These are phyloP conservation scores for Serranus cabrilla DNA, from an alignment of 2,797 vertebrate species.

Conservation along the genomic window DNA sequence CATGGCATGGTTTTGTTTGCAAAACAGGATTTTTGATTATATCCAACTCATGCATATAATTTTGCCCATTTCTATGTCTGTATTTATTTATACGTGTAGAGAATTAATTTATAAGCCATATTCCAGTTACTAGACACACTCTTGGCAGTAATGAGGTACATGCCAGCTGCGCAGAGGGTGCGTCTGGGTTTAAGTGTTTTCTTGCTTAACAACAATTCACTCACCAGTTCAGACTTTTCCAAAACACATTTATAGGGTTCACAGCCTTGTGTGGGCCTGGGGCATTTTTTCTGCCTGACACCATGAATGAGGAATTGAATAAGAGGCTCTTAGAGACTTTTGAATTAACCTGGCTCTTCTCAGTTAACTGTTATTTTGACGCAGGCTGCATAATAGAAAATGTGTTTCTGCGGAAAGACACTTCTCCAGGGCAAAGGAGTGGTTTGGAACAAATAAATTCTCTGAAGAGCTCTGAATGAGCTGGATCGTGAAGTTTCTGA, in stretches of 20 bases:
- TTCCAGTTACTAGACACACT: slow-evolving; percentile 6
- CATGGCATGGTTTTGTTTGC: not conserved
- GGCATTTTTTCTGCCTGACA: slow-evolving; percentile 50
- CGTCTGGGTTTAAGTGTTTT: slow-evolving; percentile 60
- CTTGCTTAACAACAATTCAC: slow-evolving; percentile 64
- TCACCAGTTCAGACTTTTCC: slow-evolving; percentile 68
- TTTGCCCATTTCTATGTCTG: not conserved
- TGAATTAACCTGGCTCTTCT: slow-evolving; percentile 53
- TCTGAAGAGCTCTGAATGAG: not conserved
- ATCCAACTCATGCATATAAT: not conserved
- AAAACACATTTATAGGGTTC: slow-evolving; percentile 67
- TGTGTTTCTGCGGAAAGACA: slow-evolving; percentile 20
- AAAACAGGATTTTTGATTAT: not conserved
- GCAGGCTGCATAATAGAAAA: slow-evolving; percentile 14
- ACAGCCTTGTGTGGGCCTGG: slow-evolving; percentile 54
- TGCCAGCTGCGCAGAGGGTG: slow-evolving; percentile 39
- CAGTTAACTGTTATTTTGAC: slow-evolving; percentile 53
- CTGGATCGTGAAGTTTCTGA: slow-evolving; percentile 1
- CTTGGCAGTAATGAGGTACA: slow-evolving; percentile 17
- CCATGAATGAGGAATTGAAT: slow-evolving; percentile 47
- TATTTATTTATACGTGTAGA: not conserved
- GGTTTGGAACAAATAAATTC: slow-evolving; percentile 27
- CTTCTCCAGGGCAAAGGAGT: slow-evolving; percentile 21
- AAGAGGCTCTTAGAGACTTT: slow-evolving; percentile 46
- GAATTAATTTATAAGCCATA: not conserved